Evolutionary conservation across 2,113 vertebrate genomes (phyloP).

Genomic region (Reinhardtius hippoglossoides): DNA sequence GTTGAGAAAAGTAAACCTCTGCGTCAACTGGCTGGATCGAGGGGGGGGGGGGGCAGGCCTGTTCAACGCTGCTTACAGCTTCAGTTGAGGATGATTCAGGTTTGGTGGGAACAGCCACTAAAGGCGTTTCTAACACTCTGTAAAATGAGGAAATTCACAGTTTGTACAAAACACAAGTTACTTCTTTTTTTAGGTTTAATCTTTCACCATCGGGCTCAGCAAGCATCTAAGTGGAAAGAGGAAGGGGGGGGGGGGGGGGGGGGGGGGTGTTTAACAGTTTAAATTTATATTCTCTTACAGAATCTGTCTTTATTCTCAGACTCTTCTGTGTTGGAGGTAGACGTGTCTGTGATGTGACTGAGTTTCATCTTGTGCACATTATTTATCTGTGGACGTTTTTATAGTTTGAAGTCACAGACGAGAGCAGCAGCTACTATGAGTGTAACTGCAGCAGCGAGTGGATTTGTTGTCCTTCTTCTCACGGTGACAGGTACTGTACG

Average conservation of each 20-base stretch:
- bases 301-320: neutral
- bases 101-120: no score
- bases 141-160: no score
- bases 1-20: no score
- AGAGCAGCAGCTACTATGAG: slow-evolving; percentile 20
- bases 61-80: no score
- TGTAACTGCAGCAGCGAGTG: neutral
- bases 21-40: no score
- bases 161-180: no score
- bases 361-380: neutral
- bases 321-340: no score
- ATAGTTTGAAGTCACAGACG: neutral
- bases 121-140: no score
- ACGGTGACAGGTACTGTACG: slow-evolving; percentile 17
- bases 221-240: neutral
- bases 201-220: neutral
- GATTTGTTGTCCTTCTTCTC: slow-evolving; percentile 22
- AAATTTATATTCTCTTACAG: neutral
- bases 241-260: neutral
- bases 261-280: neutral
- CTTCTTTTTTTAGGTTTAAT: no score
- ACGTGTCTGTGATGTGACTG: neutral
- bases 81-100: no score
- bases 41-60: no score
- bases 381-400: neutral